These are phyloP conservation scores for Rhinoraja longicauda DNA, from an alignment of 2,797 vertebrate species.

Conservation along the genomic window DNA sequence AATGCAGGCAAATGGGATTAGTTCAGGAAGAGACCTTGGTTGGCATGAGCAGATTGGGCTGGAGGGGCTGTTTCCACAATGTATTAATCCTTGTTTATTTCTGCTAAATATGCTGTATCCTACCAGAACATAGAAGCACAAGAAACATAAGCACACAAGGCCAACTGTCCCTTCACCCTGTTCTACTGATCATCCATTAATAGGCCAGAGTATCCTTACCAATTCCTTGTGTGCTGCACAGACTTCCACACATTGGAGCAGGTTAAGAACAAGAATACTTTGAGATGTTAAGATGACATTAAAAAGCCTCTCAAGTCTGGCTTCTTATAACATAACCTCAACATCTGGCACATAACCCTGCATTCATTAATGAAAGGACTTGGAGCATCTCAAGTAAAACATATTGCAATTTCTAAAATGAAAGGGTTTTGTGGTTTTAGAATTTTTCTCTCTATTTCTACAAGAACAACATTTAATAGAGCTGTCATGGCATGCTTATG, in stretches of 20 bases:
- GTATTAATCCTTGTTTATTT: no score
- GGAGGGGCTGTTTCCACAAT: no score
- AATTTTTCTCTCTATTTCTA: background rate
- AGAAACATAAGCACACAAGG: no score
- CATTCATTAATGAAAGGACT: background rate
- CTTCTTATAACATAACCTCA: background rate
- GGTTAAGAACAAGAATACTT: background rate
- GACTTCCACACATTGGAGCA: background rate
- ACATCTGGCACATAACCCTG: background rate
- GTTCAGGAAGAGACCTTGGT: no score
- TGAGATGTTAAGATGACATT: background rate
- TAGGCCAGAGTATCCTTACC: background rate
- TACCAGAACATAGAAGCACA: no score
- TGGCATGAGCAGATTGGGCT: no score
- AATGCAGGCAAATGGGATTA: no score
- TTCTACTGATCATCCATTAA: background rate
- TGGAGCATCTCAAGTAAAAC: background rate
- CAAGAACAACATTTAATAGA: background rate
- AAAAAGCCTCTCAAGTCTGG: background rate
- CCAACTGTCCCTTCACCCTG: no score
- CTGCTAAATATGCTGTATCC: no score
- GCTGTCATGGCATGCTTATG: no score
- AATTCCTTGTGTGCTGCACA: no score
- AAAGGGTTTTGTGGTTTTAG: background rate
- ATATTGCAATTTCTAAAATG: background rate